Base-by-base conservation (phyloP, 2,888 invertebrate genomes). In the Odontomyia ornata region DNA sequence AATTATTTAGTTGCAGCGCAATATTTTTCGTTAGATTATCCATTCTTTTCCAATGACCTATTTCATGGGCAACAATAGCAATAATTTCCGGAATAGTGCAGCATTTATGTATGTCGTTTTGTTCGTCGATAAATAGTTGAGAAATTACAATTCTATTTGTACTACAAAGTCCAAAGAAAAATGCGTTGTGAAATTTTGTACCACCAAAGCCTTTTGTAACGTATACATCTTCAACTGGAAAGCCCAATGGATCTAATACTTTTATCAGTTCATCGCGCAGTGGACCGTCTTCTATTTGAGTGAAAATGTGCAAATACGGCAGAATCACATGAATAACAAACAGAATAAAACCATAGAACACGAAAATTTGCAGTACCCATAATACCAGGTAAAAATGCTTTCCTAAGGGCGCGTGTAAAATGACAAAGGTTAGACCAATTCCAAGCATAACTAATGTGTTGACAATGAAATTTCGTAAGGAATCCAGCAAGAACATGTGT, bases 11-110 rank as follows among this genome's bases (percentile, higher is more conserved):
- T 67, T 67, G 67, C 1, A 67, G 18, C 15, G 30, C 5, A 21
- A 67, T 23, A 23, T 67, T 67, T 23, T 67, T 67, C 46, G 36
- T 67, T 2, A 36, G 5, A 23, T 71, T 21, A 52, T 71, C 71
- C 27, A 15, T 71, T n/a, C 18, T 1, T 15, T 47, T 47, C 71
- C 71, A 71, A 27, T 71, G 71, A 15, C 21, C 71, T 9, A 71
- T 9, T 52, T 71, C 71, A 27, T 71, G 71, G 7, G 47, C 71
- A 1, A 71, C 71, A 27, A 71, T 71, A 25, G 71, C 71, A 7
- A 23, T n/a, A 1, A 71, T 47, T 47, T 71, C 71, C 7, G 46
- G n/a, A 46, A 27, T 25, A 1, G 23, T 47, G 15, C 47, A 71
- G 15, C 71, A 47, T 47, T 25, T 47, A 13, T 23, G 7, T 27